Evolutionary conservation across 2,113 vertebrate genomes (phyloP).

Genomic region (Vimba vimba): DNA sequence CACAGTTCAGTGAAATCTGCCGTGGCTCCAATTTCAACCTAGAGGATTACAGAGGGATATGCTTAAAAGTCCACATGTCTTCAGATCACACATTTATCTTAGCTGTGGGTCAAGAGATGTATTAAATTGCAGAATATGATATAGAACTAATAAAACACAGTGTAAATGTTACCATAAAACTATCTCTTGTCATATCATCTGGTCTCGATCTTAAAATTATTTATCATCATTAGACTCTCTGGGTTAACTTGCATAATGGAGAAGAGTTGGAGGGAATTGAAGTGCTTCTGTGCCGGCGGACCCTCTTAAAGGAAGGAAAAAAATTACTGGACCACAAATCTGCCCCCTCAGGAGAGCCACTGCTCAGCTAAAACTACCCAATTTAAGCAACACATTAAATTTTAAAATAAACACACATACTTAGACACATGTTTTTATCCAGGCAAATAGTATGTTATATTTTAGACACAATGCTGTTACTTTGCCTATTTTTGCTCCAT

Average conservation of each 20-base stretch:
- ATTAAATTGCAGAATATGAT: not conserved
- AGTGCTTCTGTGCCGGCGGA: not conserved
- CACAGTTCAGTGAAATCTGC: constrained; percentile 37
- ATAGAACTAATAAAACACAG: not conserved
- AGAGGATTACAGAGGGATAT: constrained; percentile 10
- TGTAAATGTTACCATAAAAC: not conserved
- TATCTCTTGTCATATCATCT: not conserved
- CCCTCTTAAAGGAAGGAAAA: not conserved
- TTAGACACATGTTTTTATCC: not conserved
- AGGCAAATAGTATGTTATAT: not conserved
- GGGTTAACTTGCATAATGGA: not conserved
- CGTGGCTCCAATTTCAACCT: constrained; percentile 20
- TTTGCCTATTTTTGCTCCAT: not conserved
- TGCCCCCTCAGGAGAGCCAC: not conserved
- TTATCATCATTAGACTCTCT: not conserved
- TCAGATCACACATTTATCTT: constrained; percentile 3
- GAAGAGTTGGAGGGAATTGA: not conserved
- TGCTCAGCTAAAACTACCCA: not conserved
- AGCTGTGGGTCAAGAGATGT: constrained; percentile 3
- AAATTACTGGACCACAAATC: not conserved
- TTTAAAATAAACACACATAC: not conserved
- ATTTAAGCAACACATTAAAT: not conserved
- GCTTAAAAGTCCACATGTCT: not conserved
- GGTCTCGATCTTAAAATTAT: not conserved
- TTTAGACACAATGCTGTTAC: not conserved